A percentile compares a stretch with the other conserved stretches of the same genome.
These are phyloP conservation scores for Eurytoma californica DNA, from an alignment of 2,888 invertebrate species.

Conservation along the genomic window DNA sequence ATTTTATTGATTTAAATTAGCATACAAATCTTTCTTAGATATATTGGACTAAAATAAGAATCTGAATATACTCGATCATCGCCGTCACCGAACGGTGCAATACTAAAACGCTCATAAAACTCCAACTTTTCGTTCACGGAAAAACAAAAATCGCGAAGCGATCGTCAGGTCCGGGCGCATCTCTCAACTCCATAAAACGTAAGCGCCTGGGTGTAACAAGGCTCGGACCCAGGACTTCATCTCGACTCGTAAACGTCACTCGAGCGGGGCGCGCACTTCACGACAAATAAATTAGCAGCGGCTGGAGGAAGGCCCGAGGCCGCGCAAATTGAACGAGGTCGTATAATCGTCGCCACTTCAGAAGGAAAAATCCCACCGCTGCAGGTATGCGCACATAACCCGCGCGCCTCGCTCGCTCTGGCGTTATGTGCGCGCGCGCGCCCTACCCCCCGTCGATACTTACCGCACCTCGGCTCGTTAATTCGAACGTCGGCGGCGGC, in stretches of 20 bases:
- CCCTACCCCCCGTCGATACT: neutral
- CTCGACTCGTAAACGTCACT: slow-evolving; percentile 21
- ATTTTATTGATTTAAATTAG: too few relatives aligned
- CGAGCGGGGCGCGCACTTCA: slow-evolving; percentile 3
- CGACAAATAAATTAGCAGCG: slow-evolving; percentile 35
- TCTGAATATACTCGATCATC: too few relatives aligned
- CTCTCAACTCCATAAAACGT: slow-evolving; percentile 4
- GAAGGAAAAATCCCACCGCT: too few relatives aligned
- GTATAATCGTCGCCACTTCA: too few relatives aligned
- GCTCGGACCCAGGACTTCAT: slow-evolving; percentile 2
- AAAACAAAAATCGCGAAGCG: neutral
- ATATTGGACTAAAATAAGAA: too few relatives aligned
- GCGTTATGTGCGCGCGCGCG: too few relatives aligned
- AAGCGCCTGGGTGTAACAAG: neutral
- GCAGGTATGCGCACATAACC: too few relatives aligned
- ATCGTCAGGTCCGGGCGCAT: too few relatives aligned
- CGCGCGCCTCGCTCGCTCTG: too few relatives aligned
- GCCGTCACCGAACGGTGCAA: too few relatives aligned
- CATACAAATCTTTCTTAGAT: too few relatives aligned
- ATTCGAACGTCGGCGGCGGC: neutral
- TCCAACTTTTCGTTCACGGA: neutral
- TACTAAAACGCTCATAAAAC: too few relatives aligned
- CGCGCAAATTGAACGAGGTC: neutral
- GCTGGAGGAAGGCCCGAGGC: neutral
- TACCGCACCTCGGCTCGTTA: neutral